Conservation (phyloP, 2,888 invertebrate species). For the Harpalus rufipes region DNA sequence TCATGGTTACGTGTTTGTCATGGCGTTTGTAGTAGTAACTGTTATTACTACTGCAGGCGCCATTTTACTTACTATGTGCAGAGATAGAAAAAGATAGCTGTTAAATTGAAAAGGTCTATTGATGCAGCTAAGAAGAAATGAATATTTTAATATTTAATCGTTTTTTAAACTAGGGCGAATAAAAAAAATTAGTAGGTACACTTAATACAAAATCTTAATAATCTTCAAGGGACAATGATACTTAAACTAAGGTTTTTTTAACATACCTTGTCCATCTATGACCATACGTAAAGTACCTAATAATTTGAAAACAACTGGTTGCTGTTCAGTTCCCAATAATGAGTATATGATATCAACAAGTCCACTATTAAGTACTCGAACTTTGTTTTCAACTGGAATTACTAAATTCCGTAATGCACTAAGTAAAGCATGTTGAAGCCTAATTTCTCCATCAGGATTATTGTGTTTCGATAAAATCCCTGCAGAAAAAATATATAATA, state of each 20-base stretch:
- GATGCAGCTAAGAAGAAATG: no score
- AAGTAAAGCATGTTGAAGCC: slow-evolving; percentile 85
- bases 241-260: neutral
- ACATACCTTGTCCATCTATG: slow-evolving; percentile 88
- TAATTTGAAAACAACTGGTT: slow-evolving; percentile 91
- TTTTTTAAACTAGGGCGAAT: no score
- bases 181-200: no score
- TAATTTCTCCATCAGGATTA: slow-evolving; percentile 81
- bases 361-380: slow-evolving; percentile 84
- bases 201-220: no score
- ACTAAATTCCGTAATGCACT: slow-evolving; percentile 89
- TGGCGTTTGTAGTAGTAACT: no score
- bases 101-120: no score
- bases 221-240: no score
- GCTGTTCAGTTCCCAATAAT: slow-evolving; percentile 84
- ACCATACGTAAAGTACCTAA: slow-evolving; percentile 92
- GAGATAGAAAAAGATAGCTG: no score
- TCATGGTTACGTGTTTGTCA: no score
- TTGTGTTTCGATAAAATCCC: slow-evolving; percentile 80
- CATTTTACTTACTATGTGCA: no score
- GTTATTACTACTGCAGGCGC: no score
- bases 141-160: no score
- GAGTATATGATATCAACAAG: slow-evolving; percentile 87
- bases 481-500: slow-evolving; percentile 67
- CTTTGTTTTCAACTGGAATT: slow-evolving; percentile 87